Evolutionary conservation across 53 echinoderm and acorn worm species (phyloP), one percentile per base, ranked within the genome.

Genomic region (Luidia sarsii): DNA sequence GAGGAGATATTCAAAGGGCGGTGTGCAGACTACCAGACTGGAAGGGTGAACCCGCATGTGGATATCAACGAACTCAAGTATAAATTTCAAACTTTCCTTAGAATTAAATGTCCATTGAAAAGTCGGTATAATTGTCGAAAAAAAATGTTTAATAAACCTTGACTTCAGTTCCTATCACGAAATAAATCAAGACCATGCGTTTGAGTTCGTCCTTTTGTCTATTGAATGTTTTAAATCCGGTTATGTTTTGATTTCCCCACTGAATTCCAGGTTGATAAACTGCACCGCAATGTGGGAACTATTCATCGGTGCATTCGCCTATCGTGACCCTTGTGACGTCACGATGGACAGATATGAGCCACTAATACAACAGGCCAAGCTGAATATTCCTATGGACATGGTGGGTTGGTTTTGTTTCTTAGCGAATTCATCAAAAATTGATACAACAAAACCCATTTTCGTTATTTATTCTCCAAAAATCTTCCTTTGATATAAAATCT

Each of bases 1-100:
- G 49, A 77, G 49, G 86, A 80, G 31, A 94, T 94, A 56, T 88
- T 94, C 49, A 82, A 88, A 14, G 94, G 94, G 23, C 74, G 94
- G 57, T 94, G 94, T 33, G 91, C 85, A 16, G 94, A 94, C n/a
- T 94, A 66, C 50, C 63, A 82, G 33, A 51, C 80, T 3, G 88
- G 94, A 13, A 75, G 59, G 39, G 83, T 92, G 18, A 81, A 94
- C 73, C 71, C 82, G 22, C 43, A 66, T 31, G 88, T 64, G 3
- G 75, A 88, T 16, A 9, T 39, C n/a, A 39, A 64, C 27, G 84
- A 94, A 81, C 57, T 94, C 6, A 75, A 85, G 94, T 94, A 73
- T n/a, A n/a, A n/a, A n/a, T n/a, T n/a, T n/a, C n/a, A n/a, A n/a
- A n/a, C n/a, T n/a, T n/a, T n/a, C n/a, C n/a, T n/a, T n/a, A n/a